phyloP scores from a whole-genome alignment of 1,140 invertebrate genomes.

The Arctopsyche grandis region DNA sequence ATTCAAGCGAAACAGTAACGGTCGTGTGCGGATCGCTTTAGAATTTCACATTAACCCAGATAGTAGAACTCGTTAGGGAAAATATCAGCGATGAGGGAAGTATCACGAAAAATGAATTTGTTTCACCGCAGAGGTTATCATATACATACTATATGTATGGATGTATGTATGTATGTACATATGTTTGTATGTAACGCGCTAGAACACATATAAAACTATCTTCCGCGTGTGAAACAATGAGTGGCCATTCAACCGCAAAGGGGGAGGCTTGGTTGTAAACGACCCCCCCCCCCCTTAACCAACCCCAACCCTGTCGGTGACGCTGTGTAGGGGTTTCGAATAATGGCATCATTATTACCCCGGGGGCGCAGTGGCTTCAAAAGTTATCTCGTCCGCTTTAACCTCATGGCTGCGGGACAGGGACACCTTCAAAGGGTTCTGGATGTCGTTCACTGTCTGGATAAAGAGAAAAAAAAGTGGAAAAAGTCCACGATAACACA shows the following conservation, averaged over 20 bases:
- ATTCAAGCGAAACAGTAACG: no score
- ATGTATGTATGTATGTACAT: no score
- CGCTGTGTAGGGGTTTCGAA: not conserved
- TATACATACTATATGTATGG: no score
- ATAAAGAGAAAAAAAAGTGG: not conserved
- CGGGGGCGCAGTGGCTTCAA: not conserved
- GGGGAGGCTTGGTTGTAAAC: not conserved
- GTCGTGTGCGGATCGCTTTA: no score
- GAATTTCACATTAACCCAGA: no score
- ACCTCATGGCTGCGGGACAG: not conserved
- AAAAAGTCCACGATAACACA: not conserved
- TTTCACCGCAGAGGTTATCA: no score
- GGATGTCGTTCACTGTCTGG: not conserved
- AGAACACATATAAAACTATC: conserved; percentile 14
- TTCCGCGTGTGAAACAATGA: conserved; percentile 11
- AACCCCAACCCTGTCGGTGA: not conserved
- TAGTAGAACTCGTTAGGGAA: no score
- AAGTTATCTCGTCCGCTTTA: conserved; percentile 19
- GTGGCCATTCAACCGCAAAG: conserved; percentile 12
- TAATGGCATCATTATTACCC: conserved; percentile 21
- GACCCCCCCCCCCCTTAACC: not conserved
- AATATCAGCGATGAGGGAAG: no score
- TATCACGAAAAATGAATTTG: no score
- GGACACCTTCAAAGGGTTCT: conserved; percentile 16
- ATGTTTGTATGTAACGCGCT: no score